Conservation (phyloP, 2,797 vertebrate genomes). For the Rhinichthys osculus region DNA sequence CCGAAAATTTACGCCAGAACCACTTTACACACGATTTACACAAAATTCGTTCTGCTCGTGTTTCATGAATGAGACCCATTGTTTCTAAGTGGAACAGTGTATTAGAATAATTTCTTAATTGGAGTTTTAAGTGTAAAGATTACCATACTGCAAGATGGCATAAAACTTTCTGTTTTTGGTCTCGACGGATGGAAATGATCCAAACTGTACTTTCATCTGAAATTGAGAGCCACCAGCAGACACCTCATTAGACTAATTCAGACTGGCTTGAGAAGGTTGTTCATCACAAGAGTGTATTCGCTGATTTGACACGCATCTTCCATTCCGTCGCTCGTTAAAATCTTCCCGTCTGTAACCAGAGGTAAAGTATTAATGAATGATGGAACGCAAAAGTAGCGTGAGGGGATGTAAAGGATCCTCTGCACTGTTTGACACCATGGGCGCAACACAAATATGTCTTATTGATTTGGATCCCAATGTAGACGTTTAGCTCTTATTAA, state of each 20-base stretch:
- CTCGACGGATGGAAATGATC: not conserved
- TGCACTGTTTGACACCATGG: not conserved
- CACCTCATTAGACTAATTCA: conserved; percentile 44
- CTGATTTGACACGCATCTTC: conserved; percentile 24
- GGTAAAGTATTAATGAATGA: conserved; percentile 51
- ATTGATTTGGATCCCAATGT: not conserved
- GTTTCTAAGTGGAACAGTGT: not conserved
- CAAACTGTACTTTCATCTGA: not conserved
- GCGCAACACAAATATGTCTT: not conserved
- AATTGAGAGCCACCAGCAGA: conserved; percentile 14
- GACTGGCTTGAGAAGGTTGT: conserved; percentile 13
- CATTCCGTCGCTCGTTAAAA: conserved; percentile 51
- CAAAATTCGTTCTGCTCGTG: too few species aligned
- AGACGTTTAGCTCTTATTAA: not conserved
- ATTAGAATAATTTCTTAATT: conserved; percentile 2
- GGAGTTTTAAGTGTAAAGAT: not conserved
- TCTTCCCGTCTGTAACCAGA: conserved; percentile 39
- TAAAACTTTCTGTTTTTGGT: not conserved
- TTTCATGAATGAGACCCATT: not conserved
- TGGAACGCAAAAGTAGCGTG: conserved; percentile 13
- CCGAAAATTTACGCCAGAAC: too few species aligned
- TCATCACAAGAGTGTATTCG: conserved; percentile 23
- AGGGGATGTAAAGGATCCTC: not conserved
- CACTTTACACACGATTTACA: too few species aligned
- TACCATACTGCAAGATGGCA: not conserved